Base-by-base conservation (phyloP, 2,113 vertebrate genomes). In the Diadophis punctatus region DNA sequence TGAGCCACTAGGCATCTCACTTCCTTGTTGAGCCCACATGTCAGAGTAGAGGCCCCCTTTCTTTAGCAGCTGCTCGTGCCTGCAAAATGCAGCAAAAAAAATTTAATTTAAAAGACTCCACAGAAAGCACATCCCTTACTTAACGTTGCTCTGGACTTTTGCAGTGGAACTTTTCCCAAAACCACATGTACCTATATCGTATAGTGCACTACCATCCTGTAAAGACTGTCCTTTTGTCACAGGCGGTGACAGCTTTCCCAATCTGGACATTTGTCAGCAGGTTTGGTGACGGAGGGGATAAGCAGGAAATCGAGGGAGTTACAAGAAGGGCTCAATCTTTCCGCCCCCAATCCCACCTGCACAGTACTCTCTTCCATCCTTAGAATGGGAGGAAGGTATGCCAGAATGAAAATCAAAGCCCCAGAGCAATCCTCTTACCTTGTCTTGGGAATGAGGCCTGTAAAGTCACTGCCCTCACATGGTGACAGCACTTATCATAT, bases 11-110 rank as follows among this genome's bases (percentile, higher is more conserved):
- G 98, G 98, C 8, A 97, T 97, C 43, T 97, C 96, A 90, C 97
- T 98, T 94, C 98, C 98, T 92, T 99, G 99, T 85, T 98, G 98
- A 93, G 97, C 94, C 99, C 99, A 99, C 99, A 99, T 99, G 86
- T 98, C 96, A 0, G 98, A 96, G 0, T 99, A 99, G 34, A 99
- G n/a, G 0, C 99, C 98, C 0, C 98, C 98, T 94, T 98, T 99
- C 18, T 96, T 97, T 10, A 99, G 92, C 92, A 99, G 95, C 8
- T 99, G 98, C 6, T 99, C 99, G 0, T 99, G 99, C 89, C 99
- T 99, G 94, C 2, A 12, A 95, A 11, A 92, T 91, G 3, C 9
- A 90, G 53, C 8, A n/a, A 63, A 22, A 89, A 49, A n/a, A 46
- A 46, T 46, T 80, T 92, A 14, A 60, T 51, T 60, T 8, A 16